Base-by-base conservation (phyloP, 2,797 vertebrate species). In the Tadarida brasiliensis region DNA sequence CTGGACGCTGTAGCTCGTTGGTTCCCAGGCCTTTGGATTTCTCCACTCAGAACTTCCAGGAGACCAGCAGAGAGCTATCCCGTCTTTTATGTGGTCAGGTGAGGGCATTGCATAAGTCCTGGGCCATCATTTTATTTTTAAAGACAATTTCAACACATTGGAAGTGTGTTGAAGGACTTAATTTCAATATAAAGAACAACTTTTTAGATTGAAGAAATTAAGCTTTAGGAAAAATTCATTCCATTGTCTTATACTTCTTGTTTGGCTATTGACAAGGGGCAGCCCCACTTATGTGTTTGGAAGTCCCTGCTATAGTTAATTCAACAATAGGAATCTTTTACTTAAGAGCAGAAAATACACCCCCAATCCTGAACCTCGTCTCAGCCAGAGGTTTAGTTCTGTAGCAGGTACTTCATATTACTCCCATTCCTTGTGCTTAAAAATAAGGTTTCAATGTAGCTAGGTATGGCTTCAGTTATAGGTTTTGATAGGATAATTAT, bases 401-500 rank as follows among this genome's bases (percentile, higher is more conserved):
- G 9, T 80, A 73, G 73, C 35, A 35, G 49, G 8, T 59, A 28
- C 5, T 92, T 86, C 80, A 98, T 98, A 97, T 97, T 94, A 86
- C 95, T 85, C 84, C 97, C 90, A 83, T 96, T 95, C 81, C 68
- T 94, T 94, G 95, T 97, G 63, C 76, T 96, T 91, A 96, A 97
- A 92, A 68, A 80, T 76, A 78, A 90, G 12, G 9, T 78, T 92
- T 90, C 49, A 84, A 89, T 61, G 44, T 67, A 59, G 96, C 90
- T 67, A 92, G 67, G 90, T 26, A 97, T 15, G 5, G 35, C 73
- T 47, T 82, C 95, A 83, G 1, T 95, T 95, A 39, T 67, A 67
- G 82, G 83, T 94, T 88, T 92, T 71, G 95, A 84, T 0, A 88
- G 67, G 90, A 57, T 63, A 59, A 94, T 96, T 97, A 96, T 96